A percentile compares a stretch with the other conserved stretches of the same genome.
phyloP scores from a whole-genome alignment of 53 echinoderm and acorn worm genomes.

The Arbacia lixula region DNA sequence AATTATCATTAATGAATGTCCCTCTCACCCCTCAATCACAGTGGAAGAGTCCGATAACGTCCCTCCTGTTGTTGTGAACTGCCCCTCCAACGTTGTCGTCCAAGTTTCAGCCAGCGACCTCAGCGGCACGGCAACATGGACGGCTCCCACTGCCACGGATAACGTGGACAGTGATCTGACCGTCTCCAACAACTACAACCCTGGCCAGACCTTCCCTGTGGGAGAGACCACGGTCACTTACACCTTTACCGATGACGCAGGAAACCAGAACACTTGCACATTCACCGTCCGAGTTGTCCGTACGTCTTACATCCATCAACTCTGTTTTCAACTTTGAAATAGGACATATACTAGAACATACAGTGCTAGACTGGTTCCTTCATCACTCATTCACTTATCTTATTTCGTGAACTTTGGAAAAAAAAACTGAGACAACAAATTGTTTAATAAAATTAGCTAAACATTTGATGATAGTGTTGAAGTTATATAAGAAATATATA shows the following conservation, averaged over 20 bases:
- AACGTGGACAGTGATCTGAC: conserved; percentile 40
- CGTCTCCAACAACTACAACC: conserved; percentile 60
- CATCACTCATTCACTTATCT: too few relatives aligned
- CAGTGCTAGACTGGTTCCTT: too few relatives aligned
- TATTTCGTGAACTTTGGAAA: too few relatives aligned
- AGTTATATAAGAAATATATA: too few relatives aligned
- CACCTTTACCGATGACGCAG: conserved; percentile 71
- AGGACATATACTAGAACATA: too few relatives aligned
- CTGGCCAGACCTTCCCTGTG: conserved; percentile 65
- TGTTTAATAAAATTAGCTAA: too few relatives aligned
- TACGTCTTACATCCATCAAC: conserved; percentile 37
- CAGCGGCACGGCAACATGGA: conserved; percentile 54
- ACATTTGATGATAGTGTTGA: too few relatives aligned
- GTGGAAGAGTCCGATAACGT: conserved; percentile 45
- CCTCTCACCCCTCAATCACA: background rate
- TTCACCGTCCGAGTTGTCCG: conserved; percentile 68
- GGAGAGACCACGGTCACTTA: conserved; percentile 70
- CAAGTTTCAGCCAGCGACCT: conserved; percentile 11
- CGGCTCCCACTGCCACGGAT: conserved; percentile 73
- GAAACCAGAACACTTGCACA: conserved; percentile 72
- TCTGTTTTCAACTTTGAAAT: too few relatives aligned
- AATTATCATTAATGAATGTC: background rate
- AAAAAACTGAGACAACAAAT: too few relatives aligned
- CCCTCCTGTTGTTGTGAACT: conserved; percentile 61
- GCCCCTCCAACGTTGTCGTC: conserved; percentile 54